Conservation (phyloP, 1,140 invertebrate genomes). For the Drosophila parvula region DNA sequence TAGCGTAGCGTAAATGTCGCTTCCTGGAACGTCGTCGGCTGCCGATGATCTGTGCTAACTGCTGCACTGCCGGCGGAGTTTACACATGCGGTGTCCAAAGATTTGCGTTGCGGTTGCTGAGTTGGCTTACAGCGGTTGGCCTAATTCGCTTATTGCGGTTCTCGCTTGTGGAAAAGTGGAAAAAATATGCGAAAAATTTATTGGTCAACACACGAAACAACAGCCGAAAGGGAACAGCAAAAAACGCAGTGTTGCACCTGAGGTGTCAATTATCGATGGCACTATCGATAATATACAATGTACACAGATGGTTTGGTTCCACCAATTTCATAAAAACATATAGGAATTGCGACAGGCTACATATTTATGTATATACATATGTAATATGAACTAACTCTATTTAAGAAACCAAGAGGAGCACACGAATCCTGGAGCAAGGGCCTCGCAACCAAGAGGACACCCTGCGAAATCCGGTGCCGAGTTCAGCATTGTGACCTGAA, state of each 20-base stretch:
- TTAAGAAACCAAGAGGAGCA: too few relatives aligned
- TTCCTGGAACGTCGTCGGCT: constrained; percentile 40
- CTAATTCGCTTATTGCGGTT: constrained; percentile 43
- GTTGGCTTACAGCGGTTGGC: constrained; percentile 32
- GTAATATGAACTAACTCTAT: too few relatives aligned
- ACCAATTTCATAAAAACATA: neutral
- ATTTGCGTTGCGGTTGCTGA: constrained; percentile 28
- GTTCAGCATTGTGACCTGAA: too few relatives aligned
- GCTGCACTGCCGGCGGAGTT: constrained; percentile 9
- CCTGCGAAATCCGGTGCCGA: too few relatives aligned
- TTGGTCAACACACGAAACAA: constrained; percentile 78
- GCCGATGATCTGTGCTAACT: constrained; percentile 13
- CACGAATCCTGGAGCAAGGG: too few relatives aligned
- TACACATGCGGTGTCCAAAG: constrained; percentile 27
- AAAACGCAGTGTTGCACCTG: constrained; percentile 63
- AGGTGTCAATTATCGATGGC: neutral
- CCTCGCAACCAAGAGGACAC: too few relatives aligned
- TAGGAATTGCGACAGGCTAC: neutral
- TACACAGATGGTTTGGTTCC: neutral
- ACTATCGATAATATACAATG: neutral
- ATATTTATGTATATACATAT: too few relatives aligned
- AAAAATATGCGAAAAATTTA: constrained; percentile 76
- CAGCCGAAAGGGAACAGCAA: constrained; percentile 70
- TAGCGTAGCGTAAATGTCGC: constrained; percentile 41
- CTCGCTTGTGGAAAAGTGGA: constrained; percentile 61